Evolutionary conservation across 92 coral and sea anemone species (phyloP).

Genomic region (Diadumene lineata): DNA sequence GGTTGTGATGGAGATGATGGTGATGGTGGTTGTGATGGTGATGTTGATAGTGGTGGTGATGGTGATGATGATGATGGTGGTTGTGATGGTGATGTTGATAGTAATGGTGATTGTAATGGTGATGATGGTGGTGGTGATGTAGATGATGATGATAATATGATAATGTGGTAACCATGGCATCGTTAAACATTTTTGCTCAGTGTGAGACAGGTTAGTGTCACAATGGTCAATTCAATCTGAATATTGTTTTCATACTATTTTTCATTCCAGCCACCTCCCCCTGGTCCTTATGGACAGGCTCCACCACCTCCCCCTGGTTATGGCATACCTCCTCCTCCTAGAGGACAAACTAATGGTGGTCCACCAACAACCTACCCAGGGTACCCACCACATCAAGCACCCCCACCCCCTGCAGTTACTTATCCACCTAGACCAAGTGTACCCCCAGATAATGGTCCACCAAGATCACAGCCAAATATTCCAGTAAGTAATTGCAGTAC

Average conservation of each 20-base stretch:
- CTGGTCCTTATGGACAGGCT: conserved; percentile 8
- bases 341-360: conserved; percentile 9
- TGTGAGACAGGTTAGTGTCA: too few species aligned
- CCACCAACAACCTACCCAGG: conserved; percentile 48
- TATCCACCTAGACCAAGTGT: conserved; percentile 32
- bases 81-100: neutral
- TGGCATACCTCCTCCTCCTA: conserved; percentile 30
- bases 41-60: neutral
- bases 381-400: conserved; percentile 33
- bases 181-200: too few species aligned
- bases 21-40: neutral
- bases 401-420: conserved; percentile 31
- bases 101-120: neutral
- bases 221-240: too few species aligned
- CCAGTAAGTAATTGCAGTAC: too few species aligned
- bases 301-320: conserved; percentile 1
- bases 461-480: neutral
- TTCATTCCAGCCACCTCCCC: conserved; percentile 1
- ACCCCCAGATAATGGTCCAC: conserved; percentile 9
- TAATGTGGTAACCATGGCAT: too few species aligned
- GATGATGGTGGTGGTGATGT: neutral
- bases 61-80: neutral
- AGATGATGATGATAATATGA: neutral
- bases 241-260: neutral
- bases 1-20: neutral